These are phyloP conservation scores for Yponomeuta malinellus DNA, from an alignment of 2,888 invertebrate species.

Conservation along the genomic window DNA sequence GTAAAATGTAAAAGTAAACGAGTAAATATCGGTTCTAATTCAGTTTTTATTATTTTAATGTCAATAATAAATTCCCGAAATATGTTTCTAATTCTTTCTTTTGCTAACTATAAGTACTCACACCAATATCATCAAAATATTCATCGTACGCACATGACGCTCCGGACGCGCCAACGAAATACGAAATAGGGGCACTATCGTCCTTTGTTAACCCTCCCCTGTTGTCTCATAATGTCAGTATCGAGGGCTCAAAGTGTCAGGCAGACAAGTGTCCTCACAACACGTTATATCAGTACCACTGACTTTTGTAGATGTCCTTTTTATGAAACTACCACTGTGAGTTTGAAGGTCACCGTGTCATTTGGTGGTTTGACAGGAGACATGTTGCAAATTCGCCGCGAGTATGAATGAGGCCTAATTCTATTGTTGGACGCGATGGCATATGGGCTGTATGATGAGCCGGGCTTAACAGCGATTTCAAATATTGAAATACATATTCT, in stretches of 20 bases:
- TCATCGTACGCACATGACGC: not conserved
- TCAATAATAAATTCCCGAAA: too few species aligned
- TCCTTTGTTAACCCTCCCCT: constrained; percentile 57
- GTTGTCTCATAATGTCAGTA: constrained; percentile 72
- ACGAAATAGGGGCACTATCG: constrained; percentile 18
- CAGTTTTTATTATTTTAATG: too few species aligned
- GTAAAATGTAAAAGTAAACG: too few species aligned
- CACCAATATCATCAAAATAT: not conserved
- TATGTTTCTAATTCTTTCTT: too few species aligned
- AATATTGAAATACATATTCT: constrained; percentile 6
- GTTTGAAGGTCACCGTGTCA: not conserved
- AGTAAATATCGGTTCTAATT: too few species aligned
- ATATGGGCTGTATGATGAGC: constrained; percentile 64
- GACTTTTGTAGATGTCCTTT: not conserved
- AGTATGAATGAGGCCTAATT: constrained; percentile 73
- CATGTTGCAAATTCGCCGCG: constrained; percentile 52
- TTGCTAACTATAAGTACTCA: too few species aligned
- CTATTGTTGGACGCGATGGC: constrained; percentile 63
- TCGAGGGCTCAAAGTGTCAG: constrained; percentile 70
- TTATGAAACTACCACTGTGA: not conserved
- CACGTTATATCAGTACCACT: constrained; percentile 38
- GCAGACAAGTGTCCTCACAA: constrained; percentile 67
- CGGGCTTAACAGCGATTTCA: constrained; percentile 39
- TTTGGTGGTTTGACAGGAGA: constrained; percentile 32
- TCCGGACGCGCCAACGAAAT: not conserved